phyloP scores from a whole-genome alignment of 2,113 vertebrate genomes.

The Acinonyx jubatus region DNA sequence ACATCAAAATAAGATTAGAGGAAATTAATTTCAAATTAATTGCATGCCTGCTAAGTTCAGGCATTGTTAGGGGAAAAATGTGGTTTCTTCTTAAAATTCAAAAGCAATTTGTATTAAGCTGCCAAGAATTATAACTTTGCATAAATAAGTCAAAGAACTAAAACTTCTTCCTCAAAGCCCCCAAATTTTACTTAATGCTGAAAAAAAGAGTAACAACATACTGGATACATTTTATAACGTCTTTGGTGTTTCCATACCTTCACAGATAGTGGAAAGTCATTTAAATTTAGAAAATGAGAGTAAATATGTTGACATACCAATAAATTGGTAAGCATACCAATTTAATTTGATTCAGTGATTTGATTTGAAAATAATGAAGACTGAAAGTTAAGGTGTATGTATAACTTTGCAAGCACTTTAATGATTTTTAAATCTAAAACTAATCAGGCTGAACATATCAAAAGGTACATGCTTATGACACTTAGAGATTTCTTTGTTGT shows the following conservation, averaged over 20 bases:
- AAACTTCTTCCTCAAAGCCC: background rate
- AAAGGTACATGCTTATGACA: background rate
- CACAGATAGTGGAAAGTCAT: background rate
- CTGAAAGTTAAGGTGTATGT: background rate
- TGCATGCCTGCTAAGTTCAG: background rate
- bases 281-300: slow-evolving; percentile 34
- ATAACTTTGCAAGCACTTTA: background rate
- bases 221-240: background rate
- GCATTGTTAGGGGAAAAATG: background rate
- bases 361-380: background rate
- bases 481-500: background rate
- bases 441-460: background rate
- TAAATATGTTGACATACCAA: background rate
- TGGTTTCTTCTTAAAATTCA: background rate
- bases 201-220: background rate
- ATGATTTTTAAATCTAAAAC: background rate
- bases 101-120: background rate
- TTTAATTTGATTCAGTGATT: background rate
- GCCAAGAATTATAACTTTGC: background rate
- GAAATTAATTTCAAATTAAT: background rate
- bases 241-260: background rate
- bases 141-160: background rate
- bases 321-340: background rate
- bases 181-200: background rate
- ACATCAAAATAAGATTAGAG: background rate